A percentile compares a stretch with the other conserved stretches of the same genome.
Conservation (phyloP, 1,140 invertebrate genomes). For the Hyles euphorbiae region DNA sequence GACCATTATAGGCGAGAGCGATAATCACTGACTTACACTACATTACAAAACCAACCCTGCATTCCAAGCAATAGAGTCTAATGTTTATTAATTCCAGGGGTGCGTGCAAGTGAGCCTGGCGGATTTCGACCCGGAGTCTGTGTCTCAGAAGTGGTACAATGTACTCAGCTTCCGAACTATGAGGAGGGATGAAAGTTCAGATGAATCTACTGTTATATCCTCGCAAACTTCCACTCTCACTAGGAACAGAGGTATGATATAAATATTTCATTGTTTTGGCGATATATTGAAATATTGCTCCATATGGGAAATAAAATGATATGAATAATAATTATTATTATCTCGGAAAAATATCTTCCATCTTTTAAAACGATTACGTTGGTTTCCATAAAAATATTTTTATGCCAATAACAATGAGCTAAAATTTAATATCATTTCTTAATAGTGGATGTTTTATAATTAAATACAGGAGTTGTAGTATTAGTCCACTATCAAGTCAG, state of each 20-base stretch:
- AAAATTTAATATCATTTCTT: too few species aligned
- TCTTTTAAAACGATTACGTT: too few species aligned
- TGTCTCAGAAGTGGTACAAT: conserved; percentile 95
- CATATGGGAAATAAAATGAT: too few species aligned
- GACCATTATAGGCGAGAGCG: conserved; percentile 62
- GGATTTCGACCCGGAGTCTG: conserved; percentile 90
- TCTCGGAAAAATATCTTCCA: too few species aligned
- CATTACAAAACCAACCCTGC: neutral
- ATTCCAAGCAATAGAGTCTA: too few species aligned
- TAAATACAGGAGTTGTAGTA: too few species aligned
- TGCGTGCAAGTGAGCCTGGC: conserved; percentile 96
- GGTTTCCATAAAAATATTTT: too few species aligned
- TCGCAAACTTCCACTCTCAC: conserved; percentile 97
- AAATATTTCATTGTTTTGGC: neutral
- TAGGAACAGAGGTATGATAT: conserved; percentile 85
- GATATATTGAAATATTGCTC: too few species aligned
- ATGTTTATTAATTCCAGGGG: conserved; percentile 79
- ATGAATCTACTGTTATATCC: conserved; percentile 97
- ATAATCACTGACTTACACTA: conserved; percentile 30
- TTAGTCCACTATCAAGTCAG: too few species aligned
- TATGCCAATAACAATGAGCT: too few species aligned
- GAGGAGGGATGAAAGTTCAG: conserved; percentile 94
- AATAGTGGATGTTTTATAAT: too few species aligned
- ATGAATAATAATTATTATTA: too few species aligned
- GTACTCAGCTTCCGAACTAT: conserved; percentile 92